Conservation (phyloP, 2,888 invertebrate species). For the Euclidia mi region DNA sequence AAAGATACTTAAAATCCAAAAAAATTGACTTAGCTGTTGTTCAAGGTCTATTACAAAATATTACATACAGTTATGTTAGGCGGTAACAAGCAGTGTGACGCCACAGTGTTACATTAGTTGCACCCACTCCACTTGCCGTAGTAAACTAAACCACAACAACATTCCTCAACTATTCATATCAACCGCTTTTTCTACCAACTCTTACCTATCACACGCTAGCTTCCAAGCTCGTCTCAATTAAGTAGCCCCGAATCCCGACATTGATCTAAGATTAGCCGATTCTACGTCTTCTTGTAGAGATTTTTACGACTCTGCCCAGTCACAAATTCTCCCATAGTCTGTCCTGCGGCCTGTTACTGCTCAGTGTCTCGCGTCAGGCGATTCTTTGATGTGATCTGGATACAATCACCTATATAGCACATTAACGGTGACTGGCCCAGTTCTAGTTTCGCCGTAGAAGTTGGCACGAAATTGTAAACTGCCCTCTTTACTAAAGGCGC, state of each 20-base stretch:
- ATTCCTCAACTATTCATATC: slow-evolving; percentile 49
- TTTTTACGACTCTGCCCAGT: slow-evolving; percentile 52
- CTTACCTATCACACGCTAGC: background rate
- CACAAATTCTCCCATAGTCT: slow-evolving; percentile 53
- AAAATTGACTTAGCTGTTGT: too few relatives aligned
- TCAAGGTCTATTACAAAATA: too few relatives aligned
- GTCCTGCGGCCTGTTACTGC: slow-evolving; percentile 65
- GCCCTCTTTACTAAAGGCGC: slow-evolving; percentile 85
- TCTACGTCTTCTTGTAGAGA: slow-evolving; percentile 34
- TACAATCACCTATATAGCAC: slow-evolving; percentile 82
- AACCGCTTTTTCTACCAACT: background rate
- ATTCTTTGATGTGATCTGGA: slow-evolving; percentile 87
- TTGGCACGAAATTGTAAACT: slow-evolving; percentile 89
- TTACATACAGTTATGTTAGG: too few relatives aligned
- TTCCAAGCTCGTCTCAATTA: background rate
- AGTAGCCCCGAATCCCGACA: slow-evolving; percentile 18
- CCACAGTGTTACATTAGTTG: slow-evolving; percentile 54
- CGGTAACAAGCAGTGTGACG: slow-evolving; percentile 36
- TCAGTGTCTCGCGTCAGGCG: slow-evolving; percentile 66
- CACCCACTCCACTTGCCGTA: slow-evolving; percentile 68
- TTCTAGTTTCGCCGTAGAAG: slow-evolving; percentile 82
- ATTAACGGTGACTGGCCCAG: slow-evolving; percentile 86
- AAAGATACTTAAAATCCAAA: too few relatives aligned
- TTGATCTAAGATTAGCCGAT: slow-evolving; percentile 23
- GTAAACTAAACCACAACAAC: slow-evolving; percentile 72